These are phyloP conservation scores for Ctenopoma multispine DNA, from an alignment of 2,797 vertebrate genomes.

Conservation along the genomic window DNA sequence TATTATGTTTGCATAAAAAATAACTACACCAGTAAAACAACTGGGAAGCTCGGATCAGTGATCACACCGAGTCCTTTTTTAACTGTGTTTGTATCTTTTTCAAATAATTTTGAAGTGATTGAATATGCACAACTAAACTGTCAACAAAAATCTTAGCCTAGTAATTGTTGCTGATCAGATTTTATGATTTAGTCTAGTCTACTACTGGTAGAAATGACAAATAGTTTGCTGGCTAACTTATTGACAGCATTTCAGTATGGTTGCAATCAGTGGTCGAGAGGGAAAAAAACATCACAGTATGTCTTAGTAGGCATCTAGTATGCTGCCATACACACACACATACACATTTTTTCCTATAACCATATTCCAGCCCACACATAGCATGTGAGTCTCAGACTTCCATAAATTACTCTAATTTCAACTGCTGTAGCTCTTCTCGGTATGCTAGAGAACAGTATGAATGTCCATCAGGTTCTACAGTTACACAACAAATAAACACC, in stretches of 20 bases:
- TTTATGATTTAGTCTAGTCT: neutral
- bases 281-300: neutral
- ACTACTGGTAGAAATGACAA: too few relatives aligned
- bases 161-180: neutral
- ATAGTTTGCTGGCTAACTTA: neutral
- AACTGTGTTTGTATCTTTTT: neutral
- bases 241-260: neutral
- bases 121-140: neutral
- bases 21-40: neutral
- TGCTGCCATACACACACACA: neutral
- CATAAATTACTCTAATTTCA: neutral
- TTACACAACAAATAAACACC: too few relatives aligned
- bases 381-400: neutral
- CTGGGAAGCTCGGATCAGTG: neutral
- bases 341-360: neutral
- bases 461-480: neutral
- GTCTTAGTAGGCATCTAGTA: neutral
- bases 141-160: neutral
- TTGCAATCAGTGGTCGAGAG: neutral
- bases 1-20: neutral
- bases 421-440: slow-evolving; percentile 3
- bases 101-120: neutral
- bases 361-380: neutral
- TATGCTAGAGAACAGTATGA: slow-evolving; percentile 10
- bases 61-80: neutral